Conservation (phyloP, 2,888 invertebrate species). For the Ferdinandea cuprea region DNA sequence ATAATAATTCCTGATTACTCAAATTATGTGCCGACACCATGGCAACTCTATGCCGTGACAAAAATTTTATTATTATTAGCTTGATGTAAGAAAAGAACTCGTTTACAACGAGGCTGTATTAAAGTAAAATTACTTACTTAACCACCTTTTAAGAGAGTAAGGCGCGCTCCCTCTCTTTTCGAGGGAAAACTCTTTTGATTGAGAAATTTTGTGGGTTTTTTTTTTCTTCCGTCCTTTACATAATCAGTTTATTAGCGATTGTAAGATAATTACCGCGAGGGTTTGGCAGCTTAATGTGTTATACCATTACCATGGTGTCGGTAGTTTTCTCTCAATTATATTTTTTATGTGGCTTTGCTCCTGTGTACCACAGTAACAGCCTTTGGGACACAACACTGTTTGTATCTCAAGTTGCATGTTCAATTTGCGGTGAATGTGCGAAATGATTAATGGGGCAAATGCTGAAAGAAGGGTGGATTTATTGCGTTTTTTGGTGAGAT, state of each 20-base stretch:
- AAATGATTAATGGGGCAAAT: slow-evolving; percentile 17
- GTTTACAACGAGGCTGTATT: slow-evolving; percentile 10
- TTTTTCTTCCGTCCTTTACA: slow-evolving; percentile 35
- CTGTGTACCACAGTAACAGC: not conserved
- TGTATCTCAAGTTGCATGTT: slow-evolving; percentile 24
- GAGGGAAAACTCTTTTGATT: not conserved
- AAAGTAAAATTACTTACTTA: slow-evolving; percentile 1
- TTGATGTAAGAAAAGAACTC: not conserved
- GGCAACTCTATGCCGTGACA: not conserved
- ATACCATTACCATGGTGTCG: slow-evolving; percentile 5
- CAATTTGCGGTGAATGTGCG: slow-evolving; percentile 27
- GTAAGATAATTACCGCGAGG: slow-evolving; percentile 22
- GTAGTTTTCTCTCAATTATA: slow-evolving; percentile 19
- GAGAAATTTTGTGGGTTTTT: slow-evolving; percentile 14
- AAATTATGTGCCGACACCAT: too few species aligned
- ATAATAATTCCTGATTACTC: too few species aligned
- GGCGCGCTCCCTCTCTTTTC: not conserved
- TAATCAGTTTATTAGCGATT: slow-evolving; percentile 47
- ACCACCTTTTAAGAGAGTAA: slow-evolving; percentile 23
- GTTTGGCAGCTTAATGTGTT: slow-evolving; percentile 23
- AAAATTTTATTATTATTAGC: not conserved
- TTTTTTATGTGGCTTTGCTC: not conserved
- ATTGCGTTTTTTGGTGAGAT: not conserved
- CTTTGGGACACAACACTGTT: slow-evolving; percentile 29
- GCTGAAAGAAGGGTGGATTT: not conserved